Conservation (phyloP, 2,888 invertebrate genomes). For the Epinotia brunnichana region DNA sequence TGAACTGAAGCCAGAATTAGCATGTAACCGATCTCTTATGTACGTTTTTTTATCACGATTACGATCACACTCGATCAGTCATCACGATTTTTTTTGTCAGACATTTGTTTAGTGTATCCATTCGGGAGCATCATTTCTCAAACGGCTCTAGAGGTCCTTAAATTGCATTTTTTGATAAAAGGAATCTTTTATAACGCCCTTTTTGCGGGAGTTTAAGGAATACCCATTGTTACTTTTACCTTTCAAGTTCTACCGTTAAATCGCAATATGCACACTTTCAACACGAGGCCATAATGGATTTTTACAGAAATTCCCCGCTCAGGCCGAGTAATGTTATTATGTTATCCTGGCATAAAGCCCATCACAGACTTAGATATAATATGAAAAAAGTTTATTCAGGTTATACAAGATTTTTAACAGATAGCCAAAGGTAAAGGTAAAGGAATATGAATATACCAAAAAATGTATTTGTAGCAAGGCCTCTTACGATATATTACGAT, state of each 20-base stretch:
- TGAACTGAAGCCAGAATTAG: no score
- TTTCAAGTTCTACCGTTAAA: constrained; percentile 4
- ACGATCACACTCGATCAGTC: no score
- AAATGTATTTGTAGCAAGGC: no score
- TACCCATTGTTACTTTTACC: neutral
- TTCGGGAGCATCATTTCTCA: neutral
- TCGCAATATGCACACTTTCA: constrained; percentile 11
- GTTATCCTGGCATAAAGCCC: no score
- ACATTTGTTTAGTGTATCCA: neutral
- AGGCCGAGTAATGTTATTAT: neutral
- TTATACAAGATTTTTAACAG: no score
- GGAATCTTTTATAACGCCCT: neutral
- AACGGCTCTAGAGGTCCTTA: neutral
- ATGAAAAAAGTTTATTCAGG: no score
- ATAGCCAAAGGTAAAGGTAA: no score
- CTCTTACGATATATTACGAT: no score
- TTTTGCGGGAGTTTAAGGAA: neutral
- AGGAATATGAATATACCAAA: no score
- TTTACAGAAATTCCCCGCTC: constrained; percentile 11
- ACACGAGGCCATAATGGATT: constrained; percentile 9
- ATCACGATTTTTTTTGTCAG: neutral
- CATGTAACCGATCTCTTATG: no score
- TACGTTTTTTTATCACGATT: no score
- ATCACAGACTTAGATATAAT: no score
- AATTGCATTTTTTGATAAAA: constrained; percentile 2